Conservation (phyloP, 1,140 invertebrate genomes). For the Nymphalis io region DNA sequence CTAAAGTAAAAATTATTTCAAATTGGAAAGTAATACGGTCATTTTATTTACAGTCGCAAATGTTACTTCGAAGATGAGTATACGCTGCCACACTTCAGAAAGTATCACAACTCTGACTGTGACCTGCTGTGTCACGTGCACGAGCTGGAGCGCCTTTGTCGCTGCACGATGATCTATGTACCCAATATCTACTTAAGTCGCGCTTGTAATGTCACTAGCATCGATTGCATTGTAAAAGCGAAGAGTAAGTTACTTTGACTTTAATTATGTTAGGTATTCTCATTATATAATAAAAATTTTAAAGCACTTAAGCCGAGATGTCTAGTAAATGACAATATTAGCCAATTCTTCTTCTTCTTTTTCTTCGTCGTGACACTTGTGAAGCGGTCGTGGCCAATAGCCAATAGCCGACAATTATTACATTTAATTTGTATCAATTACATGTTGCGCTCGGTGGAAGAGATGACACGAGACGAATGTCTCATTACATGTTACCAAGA, state of each 20-base stretch:
- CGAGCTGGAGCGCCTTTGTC: conserved; percentile 44
- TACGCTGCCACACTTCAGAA: conserved; percentile 39
- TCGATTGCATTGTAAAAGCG: conserved; percentile 53
- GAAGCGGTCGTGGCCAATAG: too few relatives aligned
- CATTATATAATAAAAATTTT: not conserved
- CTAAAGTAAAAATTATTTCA: too few relatives aligned
- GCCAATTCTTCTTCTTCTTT: too few relatives aligned
- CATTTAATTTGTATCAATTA: too few relatives aligned
- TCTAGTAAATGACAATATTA: too few relatives aligned
- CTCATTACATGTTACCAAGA: too few relatives aligned
- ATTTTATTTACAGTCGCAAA: conserved; percentile 51
- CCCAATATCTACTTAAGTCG: conserved; percentile 37
- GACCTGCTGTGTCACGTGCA: conserved; percentile 51
- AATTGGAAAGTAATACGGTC: too few relatives aligned
- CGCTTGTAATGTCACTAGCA: conserved; percentile 51
- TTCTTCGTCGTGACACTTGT: too few relatives aligned
- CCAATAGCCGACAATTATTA: too few relatives aligned
- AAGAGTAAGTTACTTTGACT: conserved; percentile 43
- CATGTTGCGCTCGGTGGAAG: too few relatives aligned
- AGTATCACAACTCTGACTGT: conserved; percentile 63
- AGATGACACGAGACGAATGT: too few relatives aligned
- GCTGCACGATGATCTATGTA: conserved; percentile 50
- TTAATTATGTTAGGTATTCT: not conserved
- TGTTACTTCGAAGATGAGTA: conserved; percentile 56
- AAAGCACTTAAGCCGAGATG: too few relatives aligned